Evolutionary conservation across 1,140 invertebrate species (phyloP).

Genomic region (Brachionus angularis): DNA sequence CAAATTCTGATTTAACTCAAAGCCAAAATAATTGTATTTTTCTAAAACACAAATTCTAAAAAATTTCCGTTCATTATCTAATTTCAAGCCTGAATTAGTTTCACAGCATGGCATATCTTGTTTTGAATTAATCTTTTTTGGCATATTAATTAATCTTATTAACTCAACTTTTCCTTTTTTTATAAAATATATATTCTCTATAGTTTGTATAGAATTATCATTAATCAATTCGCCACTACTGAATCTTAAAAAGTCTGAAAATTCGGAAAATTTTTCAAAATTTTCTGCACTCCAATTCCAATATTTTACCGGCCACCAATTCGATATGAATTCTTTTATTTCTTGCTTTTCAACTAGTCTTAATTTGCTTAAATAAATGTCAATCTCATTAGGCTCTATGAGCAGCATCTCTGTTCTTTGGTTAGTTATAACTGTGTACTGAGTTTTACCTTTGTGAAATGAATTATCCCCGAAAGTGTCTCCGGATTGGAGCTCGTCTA

Average conservation of each 20-base stretch:
- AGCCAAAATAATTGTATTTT: conserved; percentile 33
- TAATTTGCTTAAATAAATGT: neutral
- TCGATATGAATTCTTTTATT: conserved; percentile 19
- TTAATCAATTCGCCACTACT: neutral
- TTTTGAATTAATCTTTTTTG: neutral
- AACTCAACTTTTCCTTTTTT: neutral
- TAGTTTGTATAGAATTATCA: neutral
- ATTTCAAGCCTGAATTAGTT: too few species aligned
- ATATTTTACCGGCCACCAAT: conserved; percentile 36
- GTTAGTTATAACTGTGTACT: conserved; percentile 14
- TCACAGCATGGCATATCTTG: neutral
- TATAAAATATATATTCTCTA: conserved; percentile 26
- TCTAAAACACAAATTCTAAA: neutral
- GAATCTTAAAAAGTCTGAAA: conserved; percentile 13
- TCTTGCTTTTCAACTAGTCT: conserved; percentile 21
- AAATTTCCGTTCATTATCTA: too few species aligned
- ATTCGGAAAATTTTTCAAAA: conserved; percentile 23
- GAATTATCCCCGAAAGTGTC: conserved; percentile 28
- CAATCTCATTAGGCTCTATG: conserved; percentile 16
- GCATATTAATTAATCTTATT: neutral
- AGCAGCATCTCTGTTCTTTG: conserved; percentile 25
- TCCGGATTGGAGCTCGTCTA: conserved; percentile 11
- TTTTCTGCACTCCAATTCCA: conserved; percentile 13
- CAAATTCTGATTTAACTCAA: conserved; percentile 11
- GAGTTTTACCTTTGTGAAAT: neutral